Percentiles rank a stretch among this genome's conserved stretches.
Conservation (phyloP, 2,888 invertebrate species). For the Ennomos fuscantarius region DNA sequence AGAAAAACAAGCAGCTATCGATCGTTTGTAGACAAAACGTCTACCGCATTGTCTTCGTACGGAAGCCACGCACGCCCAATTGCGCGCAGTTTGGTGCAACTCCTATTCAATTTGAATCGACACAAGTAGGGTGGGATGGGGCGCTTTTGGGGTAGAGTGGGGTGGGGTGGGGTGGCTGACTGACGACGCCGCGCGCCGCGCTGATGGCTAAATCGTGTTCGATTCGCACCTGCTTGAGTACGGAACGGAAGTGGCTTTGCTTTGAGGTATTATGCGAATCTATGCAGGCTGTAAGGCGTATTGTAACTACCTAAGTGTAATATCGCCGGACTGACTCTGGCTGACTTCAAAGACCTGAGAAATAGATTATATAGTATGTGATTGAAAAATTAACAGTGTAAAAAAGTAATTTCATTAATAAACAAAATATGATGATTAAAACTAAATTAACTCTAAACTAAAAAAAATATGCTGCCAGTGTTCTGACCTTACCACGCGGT, state of each 20-base stretch:
- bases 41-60: constrained; percentile 51
- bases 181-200: constrained; percentile 68
- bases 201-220: constrained; percentile 84
- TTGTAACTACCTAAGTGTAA: neutral
- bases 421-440: too few species aligned
- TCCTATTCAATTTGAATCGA: constrained; percentile 76
- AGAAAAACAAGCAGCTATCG: constrained; percentile 32
- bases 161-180: constrained; percentile 46
- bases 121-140: constrained; percentile 50
- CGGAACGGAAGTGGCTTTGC: constrained; percentile 55
- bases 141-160: constrained; percentile 15
- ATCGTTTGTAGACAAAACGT: constrained; percentile 37
- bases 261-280: constrained; percentile 26
- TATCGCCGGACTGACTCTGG: too few species aligned
- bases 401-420: too few species aligned
- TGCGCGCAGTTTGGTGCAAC: constrained; percentile 68
- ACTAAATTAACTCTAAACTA: too few species aligned
- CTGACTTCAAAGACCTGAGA: too few species aligned
- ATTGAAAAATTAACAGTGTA: neutral
- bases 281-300: neutral
- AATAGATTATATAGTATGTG: neutral
- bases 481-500: too few species aligned
- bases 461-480: too few species aligned
- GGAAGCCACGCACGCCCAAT: constrained; percentile 67
- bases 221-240: constrained; percentile 74